Evolutionary conservation across 2,113 vertebrate genomes (phyloP).

Genomic region (Oncorhynchus masou): DNA sequence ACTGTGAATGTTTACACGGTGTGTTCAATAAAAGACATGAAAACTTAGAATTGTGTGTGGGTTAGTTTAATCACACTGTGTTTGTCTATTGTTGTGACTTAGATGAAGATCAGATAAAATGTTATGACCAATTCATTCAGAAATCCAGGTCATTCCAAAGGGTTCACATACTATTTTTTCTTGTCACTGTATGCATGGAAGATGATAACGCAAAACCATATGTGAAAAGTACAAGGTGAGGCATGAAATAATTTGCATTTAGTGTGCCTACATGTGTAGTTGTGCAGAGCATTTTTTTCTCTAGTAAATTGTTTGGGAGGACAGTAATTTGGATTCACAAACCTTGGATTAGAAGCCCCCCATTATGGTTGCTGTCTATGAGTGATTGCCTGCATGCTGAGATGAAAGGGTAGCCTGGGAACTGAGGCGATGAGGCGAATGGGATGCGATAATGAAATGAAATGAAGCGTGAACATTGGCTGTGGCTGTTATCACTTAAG

Average conservation of each 20-base stretch:
- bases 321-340: constrained; percentile 62
- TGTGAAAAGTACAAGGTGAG: constrained; percentile 30
- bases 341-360: constrained; percentile 64
- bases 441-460: constrained; percentile 69
- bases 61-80: too few species aligned
- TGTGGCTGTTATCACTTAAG: constrained; percentile 70
- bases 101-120: too few species aligned
- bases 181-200: background rate
- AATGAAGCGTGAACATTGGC: constrained; percentile 70
- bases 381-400: constrained; percentile 62
- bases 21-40: too few species aligned
- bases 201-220: background rate
- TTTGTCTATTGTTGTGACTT: too few species aligned
- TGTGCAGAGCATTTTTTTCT: constrained; percentile 33
- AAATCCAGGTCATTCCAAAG: too few species aligned
- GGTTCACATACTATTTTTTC: too few species aligned
- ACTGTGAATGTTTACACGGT: too few species aligned
- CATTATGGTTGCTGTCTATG: constrained; percentile 64
- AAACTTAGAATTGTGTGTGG: too few species aligned
- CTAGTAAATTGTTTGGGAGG: constrained; percentile 40
- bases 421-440: constrained; percentile 58
- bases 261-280: constrained; percentile 3
- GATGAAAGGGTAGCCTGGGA: constrained; percentile 63
- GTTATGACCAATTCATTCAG: too few species aligned
- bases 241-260: background rate